phyloP scores from a whole-genome alignment of 2,113 vertebrate genomes.

The Mastomys coucha region DNA sequence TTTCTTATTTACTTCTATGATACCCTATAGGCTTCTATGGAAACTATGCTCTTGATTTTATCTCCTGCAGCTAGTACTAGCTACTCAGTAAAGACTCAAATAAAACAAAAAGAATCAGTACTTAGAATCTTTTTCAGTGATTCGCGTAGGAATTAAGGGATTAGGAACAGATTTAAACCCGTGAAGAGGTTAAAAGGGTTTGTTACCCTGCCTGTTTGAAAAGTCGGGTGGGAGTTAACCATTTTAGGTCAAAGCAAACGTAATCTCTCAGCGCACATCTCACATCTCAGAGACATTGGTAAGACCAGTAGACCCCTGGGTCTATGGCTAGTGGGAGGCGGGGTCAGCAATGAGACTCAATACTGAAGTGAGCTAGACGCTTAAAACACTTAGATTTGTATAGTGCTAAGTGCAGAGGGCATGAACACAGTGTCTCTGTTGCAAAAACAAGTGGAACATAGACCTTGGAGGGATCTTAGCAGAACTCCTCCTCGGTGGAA shows the following conservation, averaged over 20 bases:
- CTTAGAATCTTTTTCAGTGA: conserved; percentile 12
- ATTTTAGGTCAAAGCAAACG: background rate
- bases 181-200: conserved; percentile 8
- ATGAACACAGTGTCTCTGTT: background rate
- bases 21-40: background rate
- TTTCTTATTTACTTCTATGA: background rate
- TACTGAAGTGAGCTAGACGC: background rate
- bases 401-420: background rate
- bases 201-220: background rate
- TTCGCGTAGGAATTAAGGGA: background rate
- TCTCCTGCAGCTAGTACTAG: background rate
- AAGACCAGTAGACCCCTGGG: background rate
- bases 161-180: background rate
- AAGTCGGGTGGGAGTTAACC: background rate
- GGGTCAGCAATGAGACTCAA: background rate
- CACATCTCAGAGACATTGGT: background rate
- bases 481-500: background rate
- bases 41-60: conserved; percentile 42
- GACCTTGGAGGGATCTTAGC: conserved; percentile 10
- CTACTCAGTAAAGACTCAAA: background rate
- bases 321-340: background rate
- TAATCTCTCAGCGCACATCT: background rate
- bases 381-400: conserved; percentile 19
- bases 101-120: background rate
- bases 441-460: conserved; percentile 35